Percentiles rank a stretch among this genome's conserved stretches.
Conservation (phyloP, 2,113 vertebrate genomes). For the Bostrychus sinensis region DNA sequence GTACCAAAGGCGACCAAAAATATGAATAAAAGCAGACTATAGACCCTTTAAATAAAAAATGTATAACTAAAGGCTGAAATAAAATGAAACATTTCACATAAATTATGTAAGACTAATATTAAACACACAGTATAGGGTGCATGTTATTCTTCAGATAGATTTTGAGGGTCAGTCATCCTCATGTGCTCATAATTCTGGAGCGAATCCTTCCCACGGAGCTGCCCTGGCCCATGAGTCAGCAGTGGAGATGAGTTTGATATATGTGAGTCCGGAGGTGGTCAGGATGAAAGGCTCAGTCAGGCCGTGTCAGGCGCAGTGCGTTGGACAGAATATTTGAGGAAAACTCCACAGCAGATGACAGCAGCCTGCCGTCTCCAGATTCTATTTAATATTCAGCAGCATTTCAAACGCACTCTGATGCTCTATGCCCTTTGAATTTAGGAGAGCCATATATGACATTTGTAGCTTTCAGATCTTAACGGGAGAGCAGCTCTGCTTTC, state of each 20-base stretch:
- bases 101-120: no score
- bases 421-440: slow-evolving; percentile 61
- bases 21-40: no score
- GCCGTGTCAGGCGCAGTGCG: not conserved
- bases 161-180: no score
- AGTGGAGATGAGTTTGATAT: not conserved
- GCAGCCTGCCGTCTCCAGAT: not conserved
- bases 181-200: no score
- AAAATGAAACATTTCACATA: no score
- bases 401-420: slow-evolving; percentile 42
- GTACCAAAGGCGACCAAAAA: no score
- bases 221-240: not conserved
- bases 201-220: no score
- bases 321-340: slow-evolving; percentile 2
- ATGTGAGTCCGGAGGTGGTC: not conserved
- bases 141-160: no score
- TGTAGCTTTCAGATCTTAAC: slow-evolving; percentile 51
- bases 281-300: not conserved
- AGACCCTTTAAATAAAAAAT: no score
- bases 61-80: no score
- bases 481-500: slow-evolving; percentile 20
- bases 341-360: not conserved
- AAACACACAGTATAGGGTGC: no score
- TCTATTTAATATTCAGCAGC: slow-evolving; percentile 30
- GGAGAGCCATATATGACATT: slow-evolving; percentile 37